Evolutionary conservation across 2,888 invertebrate genomes (phyloP).

Genomic region (Torymus auratus): DNA sequence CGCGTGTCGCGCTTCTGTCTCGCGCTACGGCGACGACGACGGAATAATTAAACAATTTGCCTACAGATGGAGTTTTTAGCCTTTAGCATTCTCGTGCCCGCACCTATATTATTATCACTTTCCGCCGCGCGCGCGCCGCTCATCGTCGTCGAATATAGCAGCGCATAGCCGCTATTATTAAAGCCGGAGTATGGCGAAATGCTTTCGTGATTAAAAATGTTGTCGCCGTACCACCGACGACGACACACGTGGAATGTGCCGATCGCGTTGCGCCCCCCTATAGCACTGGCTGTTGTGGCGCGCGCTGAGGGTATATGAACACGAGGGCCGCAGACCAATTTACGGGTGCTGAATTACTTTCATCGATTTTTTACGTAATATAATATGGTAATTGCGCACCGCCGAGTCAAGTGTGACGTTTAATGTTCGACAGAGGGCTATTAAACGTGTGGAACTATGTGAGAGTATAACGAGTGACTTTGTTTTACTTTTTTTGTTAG

Average conservation of each 20-base stretch:
- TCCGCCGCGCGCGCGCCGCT: conserved; percentile 59
- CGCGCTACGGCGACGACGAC: conserved; percentile 59
- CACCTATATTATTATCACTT: conserved; percentile 60
- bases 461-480: too few relatives aligned
- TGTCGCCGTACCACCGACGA: conserved; percentile 68
- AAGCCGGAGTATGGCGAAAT: conserved; percentile 68
- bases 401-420: too few relatives aligned
- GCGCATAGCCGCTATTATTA: conserved; percentile 73
- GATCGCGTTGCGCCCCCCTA: not conserved
- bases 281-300: too few relatives aligned
- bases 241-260: conserved; percentile 69
- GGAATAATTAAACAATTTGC: conserved; percentile 76
- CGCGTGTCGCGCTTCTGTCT: not conserved
- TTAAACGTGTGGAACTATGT: too few relatives aligned
- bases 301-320: too few relatives aligned
- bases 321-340: too few relatives aligned
- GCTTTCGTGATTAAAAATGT: conserved; percentile 75
- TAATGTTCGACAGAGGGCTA: too few relatives aligned
- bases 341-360: not conserved
- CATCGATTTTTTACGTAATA: conserved; percentile 47
- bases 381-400: conserved; percentile 1
- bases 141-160: conserved; percentile 63
- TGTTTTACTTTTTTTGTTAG: too few relatives aligned
- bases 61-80: conserved; percentile 76
- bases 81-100: conserved; percentile 69